Base-by-base conservation (phyloP, 1,140 invertebrate species). In the Diorhabda elongata region DNA sequence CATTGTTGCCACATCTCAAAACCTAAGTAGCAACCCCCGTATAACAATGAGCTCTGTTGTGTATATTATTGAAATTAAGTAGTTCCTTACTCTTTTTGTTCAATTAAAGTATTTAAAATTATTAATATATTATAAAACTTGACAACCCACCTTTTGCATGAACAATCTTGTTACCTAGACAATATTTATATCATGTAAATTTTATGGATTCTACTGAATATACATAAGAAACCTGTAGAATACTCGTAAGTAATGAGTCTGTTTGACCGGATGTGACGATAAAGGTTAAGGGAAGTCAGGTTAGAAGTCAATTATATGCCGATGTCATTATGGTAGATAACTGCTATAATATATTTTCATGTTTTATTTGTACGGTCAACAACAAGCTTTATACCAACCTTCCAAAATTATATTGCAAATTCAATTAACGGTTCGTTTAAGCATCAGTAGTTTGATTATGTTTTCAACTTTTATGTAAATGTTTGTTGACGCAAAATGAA, bases 271-370 rank as follows among this genome's bases (percentile, higher is more conserved):
- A 74, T 63, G 69, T 73, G 73, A 74, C 71, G 73, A 61, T 62
- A 72, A 70, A 70, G 73, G 73, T 73, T 70, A 69, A 61, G 65
- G 73, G 73, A 74, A 74, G 69, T 67, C 69, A 69, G 73, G 73
- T 73, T 66, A 73, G 42, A 73, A 67, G 71, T 74, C 69, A 74
- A 74, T 72, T 69, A 69, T 71, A 74, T 74, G 69, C 73, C 66
- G 64, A 65, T 72, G 71, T 74, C 71, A 71, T 74, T 68, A 71
- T 64, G 68, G 66, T 73, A 67, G 58, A 67, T 60, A 44, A 60
- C 60, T 60, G 65, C 58, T 44, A 47, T 44, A 42, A 44, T 60
- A 44, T 67, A 44, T 67, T 67, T 67, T 52, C n/a, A 3, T 8
- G 2, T 4, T 52, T 52, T 52, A 52, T 8, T 52, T n/a, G 47